Base-by-base conservation (phyloP, 2,113 vertebrate genomes). In the Heloderma charlesbogerti region DNA sequence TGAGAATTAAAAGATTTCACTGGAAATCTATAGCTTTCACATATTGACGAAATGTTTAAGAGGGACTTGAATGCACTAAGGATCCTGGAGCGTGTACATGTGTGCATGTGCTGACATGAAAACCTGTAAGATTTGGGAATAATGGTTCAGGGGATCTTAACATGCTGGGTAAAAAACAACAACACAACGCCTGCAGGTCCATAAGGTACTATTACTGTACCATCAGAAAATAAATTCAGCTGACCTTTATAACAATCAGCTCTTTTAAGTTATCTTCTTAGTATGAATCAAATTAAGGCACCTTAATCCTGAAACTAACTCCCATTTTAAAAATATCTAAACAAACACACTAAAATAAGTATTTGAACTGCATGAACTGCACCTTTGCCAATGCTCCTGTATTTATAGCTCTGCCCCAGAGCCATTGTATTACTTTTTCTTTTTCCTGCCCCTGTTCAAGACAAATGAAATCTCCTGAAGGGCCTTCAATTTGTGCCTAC, bases 341-440 rank as follows among this genome's bases (percentile, higher is more conserved):
- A 83, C 95, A 95, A 96, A 95, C 93, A 91, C 94, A 90, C 63
- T 96, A 93, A 95, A 95, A 94, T 91, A 96, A 96, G 93, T 94
- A 93, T 95, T 69, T 96, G 94, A 96, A 96, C 95, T 97, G 97
- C 97, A 97, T 98, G 97, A 96, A 94, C 95, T 95, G 96, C 95
- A 96, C 95, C 92, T 97, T 92, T 96, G 95, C 92, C 90, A 92
- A 15, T 48, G 87, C 91, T 96, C 94, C 48, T 94, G 92, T 97
- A 96, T 96, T 97, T 96, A 94, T 96, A 95, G 91, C 92, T 95
- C 94, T 95, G 90, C 92, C 93, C 92, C 89, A 90, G 87, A 94
- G 86, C 94, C 94, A 90, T 95, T 94, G 92, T 95, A 93, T 95
- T 97, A 90, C 93, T 89, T 95, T 96, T 95, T 93, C 89, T 93